These are phyloP conservation scores for Motacilla tschutschensis DNA, from an alignment of 2,113 vertebrate genomes.

Conservation along the genomic window DNA sequence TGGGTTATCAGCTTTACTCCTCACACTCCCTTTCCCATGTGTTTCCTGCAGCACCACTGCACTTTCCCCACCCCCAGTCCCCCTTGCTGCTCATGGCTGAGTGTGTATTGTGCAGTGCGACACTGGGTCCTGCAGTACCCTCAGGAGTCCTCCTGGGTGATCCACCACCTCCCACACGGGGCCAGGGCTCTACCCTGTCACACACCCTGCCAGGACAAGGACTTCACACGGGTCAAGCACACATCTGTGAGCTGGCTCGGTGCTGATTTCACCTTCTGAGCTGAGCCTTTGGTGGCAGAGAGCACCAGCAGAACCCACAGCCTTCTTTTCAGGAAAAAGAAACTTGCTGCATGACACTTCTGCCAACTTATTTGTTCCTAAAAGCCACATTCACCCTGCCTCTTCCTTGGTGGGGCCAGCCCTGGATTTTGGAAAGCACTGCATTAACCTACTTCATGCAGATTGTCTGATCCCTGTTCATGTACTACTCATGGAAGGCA, in stretches of 20 bases:
- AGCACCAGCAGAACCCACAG: background rate
- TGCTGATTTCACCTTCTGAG: background rate
- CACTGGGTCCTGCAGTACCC: background rate
- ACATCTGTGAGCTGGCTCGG: background rate
- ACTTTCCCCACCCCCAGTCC: rapidly evolving
- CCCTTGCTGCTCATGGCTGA: background rate
- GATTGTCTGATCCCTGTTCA: too few species aligned
- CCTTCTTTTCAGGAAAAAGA: background rate
- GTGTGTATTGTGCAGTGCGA: background rate
- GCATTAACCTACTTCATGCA: background rate
- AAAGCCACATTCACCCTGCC: background rate
- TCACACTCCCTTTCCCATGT: background rate
- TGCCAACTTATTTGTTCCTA: background rate
- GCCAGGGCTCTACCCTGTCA: background rate
- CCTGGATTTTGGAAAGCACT: background rate
- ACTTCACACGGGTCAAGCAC: background rate
- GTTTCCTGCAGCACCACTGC: background rate
- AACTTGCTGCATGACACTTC: background rate
- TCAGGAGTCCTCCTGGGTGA: background rate
- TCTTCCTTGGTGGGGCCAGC: background rate
- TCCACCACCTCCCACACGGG: rapidly evolving
- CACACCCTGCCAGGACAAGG: rapidly evolving
- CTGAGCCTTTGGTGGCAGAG: background rate
- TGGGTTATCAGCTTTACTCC: background rate
- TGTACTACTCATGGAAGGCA: background rate